phyloP scores from a whole-genome alignment of 2,113 vertebrate genomes.

The Malurus alboscapulatus region DNA sequence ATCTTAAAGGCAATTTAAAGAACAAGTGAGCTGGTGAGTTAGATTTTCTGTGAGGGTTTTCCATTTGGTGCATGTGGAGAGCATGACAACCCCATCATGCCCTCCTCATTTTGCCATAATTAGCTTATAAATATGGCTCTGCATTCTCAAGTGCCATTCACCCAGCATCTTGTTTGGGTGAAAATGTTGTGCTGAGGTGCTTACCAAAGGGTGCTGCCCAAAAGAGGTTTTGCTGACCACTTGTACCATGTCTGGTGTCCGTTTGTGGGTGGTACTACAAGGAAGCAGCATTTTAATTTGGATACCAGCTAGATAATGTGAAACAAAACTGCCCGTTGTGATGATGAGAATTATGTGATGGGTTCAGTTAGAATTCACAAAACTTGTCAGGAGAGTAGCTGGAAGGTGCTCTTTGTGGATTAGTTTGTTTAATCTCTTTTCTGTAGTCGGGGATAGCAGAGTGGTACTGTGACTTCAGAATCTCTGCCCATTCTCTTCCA shows the following conservation, averaged over 20 bases:
- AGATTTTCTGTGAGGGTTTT: not conserved
- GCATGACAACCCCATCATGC: not conserved
- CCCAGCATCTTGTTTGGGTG: not conserved
- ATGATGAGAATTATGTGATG: not conserved
- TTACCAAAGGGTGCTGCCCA: not conserved
- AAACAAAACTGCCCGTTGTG: not conserved
- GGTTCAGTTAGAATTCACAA: not conserved
- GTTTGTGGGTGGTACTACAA: not conserved
- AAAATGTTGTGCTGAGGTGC: not conserved
- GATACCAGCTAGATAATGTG: not conserved
- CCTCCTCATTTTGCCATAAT: not conserved
- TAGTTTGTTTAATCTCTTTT: not conserved
- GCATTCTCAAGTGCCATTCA: not conserved
- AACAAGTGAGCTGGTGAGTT: not conserved
- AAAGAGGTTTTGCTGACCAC: not conserved
- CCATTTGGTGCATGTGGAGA: not conserved
- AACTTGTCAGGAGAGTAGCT: not conserved
- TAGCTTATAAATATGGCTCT: not conserved
- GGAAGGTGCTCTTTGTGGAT: not conserved
- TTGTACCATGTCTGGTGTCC: not conserved
- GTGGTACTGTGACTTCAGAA: not conserved
- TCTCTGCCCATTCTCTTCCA: not conserved
- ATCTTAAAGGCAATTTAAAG: not conserved
- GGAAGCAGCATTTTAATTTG: not conserved
- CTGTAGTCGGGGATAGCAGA: not conserved